Conservation (phyloP, 2,797 vertebrate species). For the Spheniscus humboldti region DNA sequence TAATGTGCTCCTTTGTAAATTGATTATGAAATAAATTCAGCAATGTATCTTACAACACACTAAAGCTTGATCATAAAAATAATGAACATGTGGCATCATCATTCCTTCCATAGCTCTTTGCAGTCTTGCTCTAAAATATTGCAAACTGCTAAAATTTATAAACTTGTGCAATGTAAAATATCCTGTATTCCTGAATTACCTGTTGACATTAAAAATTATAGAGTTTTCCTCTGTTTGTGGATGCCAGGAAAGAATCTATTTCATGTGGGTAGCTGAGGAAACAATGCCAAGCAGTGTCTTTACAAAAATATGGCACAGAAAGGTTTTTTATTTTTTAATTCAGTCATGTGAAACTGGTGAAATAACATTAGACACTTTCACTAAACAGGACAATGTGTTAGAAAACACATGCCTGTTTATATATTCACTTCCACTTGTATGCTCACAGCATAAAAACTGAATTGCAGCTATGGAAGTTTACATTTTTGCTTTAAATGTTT, state of each 20-base stretch:
- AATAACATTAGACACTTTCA: not conserved
- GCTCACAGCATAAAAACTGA: not conserved
- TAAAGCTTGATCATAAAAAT: slow-evolving; percentile 49
- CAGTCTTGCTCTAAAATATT: slow-evolving; percentile 41
- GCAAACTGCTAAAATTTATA: slow-evolving; percentile 1
- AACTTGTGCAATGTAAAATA: slow-evolving; percentile 13
- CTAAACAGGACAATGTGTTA: not conserved
- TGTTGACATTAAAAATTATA: slow-evolving; percentile 45
- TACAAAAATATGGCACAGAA: not conserved
- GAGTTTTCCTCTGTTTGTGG: not conserved
- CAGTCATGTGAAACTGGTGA: not conserved
- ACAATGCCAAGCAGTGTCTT: not conserved
- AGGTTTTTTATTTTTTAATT: not conserved
- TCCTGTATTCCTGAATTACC: slow-evolving; percentile 59
- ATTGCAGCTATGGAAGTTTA: not conserved
- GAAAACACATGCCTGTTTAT: not conserved
- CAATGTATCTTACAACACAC: slow-evolving; percentile 32
- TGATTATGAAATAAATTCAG: slow-evolving; percentile 64
- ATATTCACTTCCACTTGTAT: not conserved
- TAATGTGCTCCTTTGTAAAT: slow-evolving; percentile 55
- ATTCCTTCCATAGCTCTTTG: slow-evolving; percentile 16
- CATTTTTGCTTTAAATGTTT: not conserved
- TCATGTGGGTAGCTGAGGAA: slow-evolving; percentile 25
- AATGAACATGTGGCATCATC: slow-evolving; percentile 32
- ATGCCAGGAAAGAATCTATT: not conserved